These are phyloP conservation scores for Heliconius congener DNA, from an alignment of 1,140 invertebrate species.

Conservation along the genomic window DNA sequence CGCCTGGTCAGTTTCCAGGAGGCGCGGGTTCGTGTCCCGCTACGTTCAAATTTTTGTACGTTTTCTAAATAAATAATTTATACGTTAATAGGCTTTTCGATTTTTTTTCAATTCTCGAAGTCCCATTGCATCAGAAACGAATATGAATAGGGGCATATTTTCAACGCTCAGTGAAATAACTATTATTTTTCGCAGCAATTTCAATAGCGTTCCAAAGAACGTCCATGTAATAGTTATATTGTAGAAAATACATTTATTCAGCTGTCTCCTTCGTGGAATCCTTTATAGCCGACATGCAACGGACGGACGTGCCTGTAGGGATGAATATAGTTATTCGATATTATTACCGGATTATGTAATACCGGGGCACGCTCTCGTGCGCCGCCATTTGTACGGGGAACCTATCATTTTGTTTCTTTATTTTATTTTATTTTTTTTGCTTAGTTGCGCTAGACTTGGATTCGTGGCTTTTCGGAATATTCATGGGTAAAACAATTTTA, in stretches of 20 bases:
- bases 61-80: too few relatives aligned
- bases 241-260: conserved; percentile 11
- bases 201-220: background rate
- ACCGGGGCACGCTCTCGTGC: background rate
- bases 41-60: too few relatives aligned
- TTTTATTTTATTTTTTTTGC: background rate
- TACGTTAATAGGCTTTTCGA: too few relatives aligned
- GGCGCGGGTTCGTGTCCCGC: too few relatives aligned
- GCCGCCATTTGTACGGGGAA: background rate
- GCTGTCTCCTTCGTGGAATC: conserved; percentile 1
- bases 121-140: too few relatives aligned
- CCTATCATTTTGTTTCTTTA: background rate
- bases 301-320: conserved; percentile 7
- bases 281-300: background rate
- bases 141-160: background rate
- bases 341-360: conserved; percentile 8
- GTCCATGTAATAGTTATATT: background rate
- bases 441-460: background rate
- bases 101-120: too few relatives aligned
- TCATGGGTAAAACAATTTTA: background rate
- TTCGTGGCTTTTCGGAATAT: background rate
- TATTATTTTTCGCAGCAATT: background rate
- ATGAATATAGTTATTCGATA: background rate
- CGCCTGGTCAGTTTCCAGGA: too few relatives aligned
- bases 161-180: background rate